These are phyloP conservation scores for Timandra comae DNA, from an alignment of 2,888 invertebrate genomes.

Conservation along the genomic window DNA sequence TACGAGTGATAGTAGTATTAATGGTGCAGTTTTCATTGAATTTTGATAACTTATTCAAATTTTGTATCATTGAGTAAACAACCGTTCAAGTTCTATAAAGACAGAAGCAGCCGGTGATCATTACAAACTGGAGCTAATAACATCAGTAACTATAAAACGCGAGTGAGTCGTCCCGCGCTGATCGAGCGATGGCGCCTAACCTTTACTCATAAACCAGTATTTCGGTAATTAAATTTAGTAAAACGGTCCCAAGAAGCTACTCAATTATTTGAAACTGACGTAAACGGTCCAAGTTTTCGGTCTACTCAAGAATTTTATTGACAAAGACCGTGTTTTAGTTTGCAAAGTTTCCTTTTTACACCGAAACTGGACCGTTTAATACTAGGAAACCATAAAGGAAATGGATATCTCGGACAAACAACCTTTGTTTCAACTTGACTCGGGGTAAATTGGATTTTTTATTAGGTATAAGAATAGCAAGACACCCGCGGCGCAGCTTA, in stretches of 20 bases:
- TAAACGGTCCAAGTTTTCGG: slow-evolving; percentile 26
- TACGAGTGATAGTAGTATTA: no score
- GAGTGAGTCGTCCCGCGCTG: neutral
- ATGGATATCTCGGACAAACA: slow-evolving; percentile 12
- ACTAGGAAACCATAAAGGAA: slow-evolving; percentile 19
- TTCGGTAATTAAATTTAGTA: slow-evolving; percentile 22
- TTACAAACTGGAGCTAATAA: neutral
- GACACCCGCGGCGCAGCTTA: no score
- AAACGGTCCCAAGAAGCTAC: slow-evolving; percentile 17
- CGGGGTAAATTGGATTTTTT: slow-evolving; percentile 8
- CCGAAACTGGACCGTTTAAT: slow-evolving; percentile 7
- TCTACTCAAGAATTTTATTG: slow-evolving; percentile 27
- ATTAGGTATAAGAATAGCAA: slow-evolving; percentile 1
- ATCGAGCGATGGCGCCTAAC: slow-evolving; percentile 1
- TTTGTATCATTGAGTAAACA: no score
- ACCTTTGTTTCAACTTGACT: slow-evolving; percentile 5
- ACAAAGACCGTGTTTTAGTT: slow-evolving; percentile 10
- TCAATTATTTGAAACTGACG: slow-evolving; percentile 20
- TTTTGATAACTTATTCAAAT: no score
- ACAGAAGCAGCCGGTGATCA: no score
- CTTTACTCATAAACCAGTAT: slow-evolving; percentile 19
- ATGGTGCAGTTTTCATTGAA: no score
- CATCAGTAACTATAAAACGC: neutral
- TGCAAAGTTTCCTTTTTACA: slow-evolving; percentile 15
- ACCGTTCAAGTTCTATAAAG: no score